phyloP scores from a whole-genome alignment of 2,797 vertebrate species.

The Myotis findleyi region DNA sequence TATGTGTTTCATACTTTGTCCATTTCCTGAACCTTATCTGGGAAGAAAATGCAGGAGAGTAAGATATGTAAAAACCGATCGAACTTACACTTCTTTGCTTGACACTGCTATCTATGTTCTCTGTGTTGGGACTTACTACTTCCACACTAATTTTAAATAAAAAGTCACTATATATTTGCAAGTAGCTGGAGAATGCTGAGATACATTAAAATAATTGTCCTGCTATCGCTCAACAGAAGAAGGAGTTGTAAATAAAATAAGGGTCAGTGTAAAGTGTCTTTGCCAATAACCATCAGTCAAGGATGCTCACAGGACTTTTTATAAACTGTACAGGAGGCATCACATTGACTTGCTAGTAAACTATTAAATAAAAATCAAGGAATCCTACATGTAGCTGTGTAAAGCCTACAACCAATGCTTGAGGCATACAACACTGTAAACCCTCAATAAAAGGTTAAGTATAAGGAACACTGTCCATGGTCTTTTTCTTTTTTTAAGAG shows the following conservation, averaged over 20 bases:
- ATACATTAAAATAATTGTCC: slow-evolving; percentile 3
- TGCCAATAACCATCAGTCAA: background rate
- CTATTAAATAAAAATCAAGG: slow-evolving; percentile 5
- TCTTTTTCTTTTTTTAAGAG: background rate
- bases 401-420: background rate
- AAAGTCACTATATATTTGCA: background rate
- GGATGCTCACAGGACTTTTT: background rate
- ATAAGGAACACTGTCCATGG: background rate
- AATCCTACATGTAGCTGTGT: background rate
- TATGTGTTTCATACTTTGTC: background rate
- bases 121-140: background rate
- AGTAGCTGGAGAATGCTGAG: background rate
- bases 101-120: background rate
- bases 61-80: background rate
- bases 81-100: background rate
- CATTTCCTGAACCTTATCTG: background rate
- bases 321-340: background rate
- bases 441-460: background rate
- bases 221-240: background rate
- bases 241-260: slow-evolving; percentile 28
- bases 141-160: slow-evolving; percentile 28
- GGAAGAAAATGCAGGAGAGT: slow-evolving; percentile 13
- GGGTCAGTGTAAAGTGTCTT: background rate
- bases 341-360: background rate
- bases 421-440: background rate